These are phyloP conservation scores for Mya arenaria DNA, from an alignment of 1,140 invertebrate genomes.

Conservation along the genomic window DNA sequence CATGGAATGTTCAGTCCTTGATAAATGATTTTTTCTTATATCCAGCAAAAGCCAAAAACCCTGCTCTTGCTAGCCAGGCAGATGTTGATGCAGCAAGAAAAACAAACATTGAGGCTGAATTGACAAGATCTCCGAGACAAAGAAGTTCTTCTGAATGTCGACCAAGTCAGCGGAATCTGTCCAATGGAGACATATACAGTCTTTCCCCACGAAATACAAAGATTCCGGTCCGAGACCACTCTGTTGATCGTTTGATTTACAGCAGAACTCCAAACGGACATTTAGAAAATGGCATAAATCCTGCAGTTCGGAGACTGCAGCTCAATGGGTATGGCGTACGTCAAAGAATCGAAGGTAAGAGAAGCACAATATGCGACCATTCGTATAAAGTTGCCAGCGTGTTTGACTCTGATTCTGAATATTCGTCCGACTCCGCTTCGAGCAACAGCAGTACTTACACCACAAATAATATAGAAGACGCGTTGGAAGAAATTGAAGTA, in stretches of 20 bases:
- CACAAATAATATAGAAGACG: not conserved
- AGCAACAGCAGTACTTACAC: not conserved
- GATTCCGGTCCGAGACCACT: too few species aligned
- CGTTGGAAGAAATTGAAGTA: slow-evolving; percentile 1
- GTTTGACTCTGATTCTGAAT: not conserved
- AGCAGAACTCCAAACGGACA: too few species aligned
- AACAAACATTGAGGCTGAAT: not conserved
- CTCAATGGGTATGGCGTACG: not conserved
- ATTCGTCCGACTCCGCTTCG: not conserved
- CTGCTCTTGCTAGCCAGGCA: not conserved
- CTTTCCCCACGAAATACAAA: not conserved
- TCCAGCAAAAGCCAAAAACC: not conserved
- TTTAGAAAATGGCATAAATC: too few species aligned
- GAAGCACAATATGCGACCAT: not conserved
- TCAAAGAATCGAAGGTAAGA: not conserved
- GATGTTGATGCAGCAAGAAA: not conserved
- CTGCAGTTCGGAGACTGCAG: not conserved
- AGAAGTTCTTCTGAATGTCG: not conserved
- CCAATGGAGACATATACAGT: not conserved
- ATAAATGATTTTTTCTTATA: not conserved
- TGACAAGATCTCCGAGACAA: not conserved
- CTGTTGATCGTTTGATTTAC: too few species aligned
- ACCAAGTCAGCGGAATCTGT: not conserved
- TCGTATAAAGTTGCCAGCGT: not conserved
- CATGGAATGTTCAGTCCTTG: not conserved